A percentile compares a stretch with the other conserved stretches of the same genome.
These are phyloP conservation scores for Crypturellus tataupa DNA, from an alignment of 2,797 vertebrate species.

Conservation along the genomic window DNA sequence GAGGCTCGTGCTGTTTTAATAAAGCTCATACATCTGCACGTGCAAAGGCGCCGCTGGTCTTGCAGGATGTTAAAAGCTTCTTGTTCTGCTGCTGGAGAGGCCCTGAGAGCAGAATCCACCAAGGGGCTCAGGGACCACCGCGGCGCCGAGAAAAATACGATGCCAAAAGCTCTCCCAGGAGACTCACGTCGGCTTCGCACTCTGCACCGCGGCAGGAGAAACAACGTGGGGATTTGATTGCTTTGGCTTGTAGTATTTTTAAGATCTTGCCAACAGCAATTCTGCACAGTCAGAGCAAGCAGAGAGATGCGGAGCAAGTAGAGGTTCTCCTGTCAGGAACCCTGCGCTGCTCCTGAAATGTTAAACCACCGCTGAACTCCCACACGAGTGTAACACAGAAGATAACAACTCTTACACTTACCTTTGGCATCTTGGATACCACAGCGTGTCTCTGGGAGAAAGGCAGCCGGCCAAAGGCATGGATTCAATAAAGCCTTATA, in stretches of 20 bases:
- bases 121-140: accelerated
- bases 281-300: not conserved
- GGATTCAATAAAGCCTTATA: not conserved
- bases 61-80: accelerated
- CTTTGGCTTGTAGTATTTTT: not conserved
- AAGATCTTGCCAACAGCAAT: not conserved
- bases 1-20: not conserved
- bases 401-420: not conserved
- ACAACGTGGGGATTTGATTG: not conserved
- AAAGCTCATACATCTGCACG: accelerated
- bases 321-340: not conserved
- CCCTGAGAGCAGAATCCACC: not conserved
- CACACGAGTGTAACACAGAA: not conserved
- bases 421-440: not conserved
- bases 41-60: not conserved
- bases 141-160: accelerated
- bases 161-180: not conserved
- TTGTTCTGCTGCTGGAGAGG: not conserved
- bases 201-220: accelerated
- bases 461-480: not conserved
- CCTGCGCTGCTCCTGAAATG: not conserved
- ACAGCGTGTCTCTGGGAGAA: not conserved
- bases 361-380: not conserved
- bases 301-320: not conserved
- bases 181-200: accelerated